phyloP scores from a whole-genome alignment of 2,797 vertebrate genomes.

The Emys orbicularis region DNA sequence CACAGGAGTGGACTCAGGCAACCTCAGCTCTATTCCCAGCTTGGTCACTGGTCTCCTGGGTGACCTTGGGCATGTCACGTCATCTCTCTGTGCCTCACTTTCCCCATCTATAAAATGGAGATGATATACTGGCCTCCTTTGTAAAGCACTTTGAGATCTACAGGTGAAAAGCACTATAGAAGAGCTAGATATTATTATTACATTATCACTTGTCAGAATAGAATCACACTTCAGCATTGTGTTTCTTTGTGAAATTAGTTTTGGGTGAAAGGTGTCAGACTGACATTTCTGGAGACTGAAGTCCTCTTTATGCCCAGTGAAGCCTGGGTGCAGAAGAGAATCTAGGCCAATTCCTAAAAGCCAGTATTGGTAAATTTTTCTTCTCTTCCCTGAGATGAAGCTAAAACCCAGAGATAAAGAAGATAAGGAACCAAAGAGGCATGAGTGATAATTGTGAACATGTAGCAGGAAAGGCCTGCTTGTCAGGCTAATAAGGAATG shows the following conservation, averaged over 20 bases:
- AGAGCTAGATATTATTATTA: neutral
- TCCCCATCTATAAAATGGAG: no score
- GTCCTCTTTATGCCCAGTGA: neutral
- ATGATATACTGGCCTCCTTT: no score
- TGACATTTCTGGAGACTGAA: neutral
- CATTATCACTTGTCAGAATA: neutral
- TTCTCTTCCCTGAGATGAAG: neutral
- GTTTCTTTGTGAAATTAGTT: neutral
- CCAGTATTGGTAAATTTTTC: neutral
- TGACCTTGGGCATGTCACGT: no score
- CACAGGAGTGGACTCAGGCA: no score
- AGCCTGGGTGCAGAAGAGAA: slow-evolving; percentile 3
- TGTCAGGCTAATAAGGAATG: neutral
- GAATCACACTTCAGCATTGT: neutral
- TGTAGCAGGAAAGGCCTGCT: neutral
- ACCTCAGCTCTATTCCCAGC: no score
- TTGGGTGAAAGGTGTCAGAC: slow-evolving; percentile 42
- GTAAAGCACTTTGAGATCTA: no score
- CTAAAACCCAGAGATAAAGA: neutral
- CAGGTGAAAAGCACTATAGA: no score
- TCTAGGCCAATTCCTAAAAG: slow-evolving; percentile 15
- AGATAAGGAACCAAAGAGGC: neutral
- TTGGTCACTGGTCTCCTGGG: no score
- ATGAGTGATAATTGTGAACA: neutral
- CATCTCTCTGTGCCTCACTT: no score